phyloP scores from a whole-genome alignment of 1,140 invertebrate genomes.

The Melanaphis sacchari region DNA sequence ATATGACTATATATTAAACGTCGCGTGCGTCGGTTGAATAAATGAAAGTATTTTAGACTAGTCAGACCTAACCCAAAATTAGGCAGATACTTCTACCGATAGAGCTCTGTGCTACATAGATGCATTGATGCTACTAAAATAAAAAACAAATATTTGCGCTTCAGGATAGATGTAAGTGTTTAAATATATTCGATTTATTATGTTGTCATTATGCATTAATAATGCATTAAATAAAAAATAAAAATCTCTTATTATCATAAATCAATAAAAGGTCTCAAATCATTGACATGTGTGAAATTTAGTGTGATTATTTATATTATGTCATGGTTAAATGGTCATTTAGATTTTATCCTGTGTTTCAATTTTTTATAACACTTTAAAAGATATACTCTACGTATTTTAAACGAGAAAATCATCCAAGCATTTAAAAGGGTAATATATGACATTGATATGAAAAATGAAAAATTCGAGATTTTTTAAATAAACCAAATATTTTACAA shows the following conservation, averaged over 20 bases:
- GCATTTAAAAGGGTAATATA: background rate
- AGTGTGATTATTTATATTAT: too few species aligned
- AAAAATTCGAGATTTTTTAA: background rate
- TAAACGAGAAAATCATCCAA: background rate
- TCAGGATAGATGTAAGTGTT: background rate
- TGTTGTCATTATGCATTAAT: background rate
- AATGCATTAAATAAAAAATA: too few species aligned
- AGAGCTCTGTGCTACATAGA: background rate
- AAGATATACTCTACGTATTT: too few species aligned
- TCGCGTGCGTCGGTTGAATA: background rate
- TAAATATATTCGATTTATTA: background rate
- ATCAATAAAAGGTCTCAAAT: too few species aligned
- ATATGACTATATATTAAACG: background rate
- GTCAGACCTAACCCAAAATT: background rate
- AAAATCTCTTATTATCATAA: background rate
- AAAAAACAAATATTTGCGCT: background rate
- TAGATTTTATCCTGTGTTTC: background rate
- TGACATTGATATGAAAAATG: background rate
- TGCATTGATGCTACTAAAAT: background rate
- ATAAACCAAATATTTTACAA: background rate
- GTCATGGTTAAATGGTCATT: background rate
- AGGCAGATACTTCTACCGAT: background rate
- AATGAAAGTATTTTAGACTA: background rate
- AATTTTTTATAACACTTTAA: background rate
- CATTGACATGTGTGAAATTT: too few species aligned